Evolutionary conservation across 1,140 invertebrate species (phyloP), one percentile per base, ranked within the genome.

Genomic region (Calephelis nemesis): DNA sequence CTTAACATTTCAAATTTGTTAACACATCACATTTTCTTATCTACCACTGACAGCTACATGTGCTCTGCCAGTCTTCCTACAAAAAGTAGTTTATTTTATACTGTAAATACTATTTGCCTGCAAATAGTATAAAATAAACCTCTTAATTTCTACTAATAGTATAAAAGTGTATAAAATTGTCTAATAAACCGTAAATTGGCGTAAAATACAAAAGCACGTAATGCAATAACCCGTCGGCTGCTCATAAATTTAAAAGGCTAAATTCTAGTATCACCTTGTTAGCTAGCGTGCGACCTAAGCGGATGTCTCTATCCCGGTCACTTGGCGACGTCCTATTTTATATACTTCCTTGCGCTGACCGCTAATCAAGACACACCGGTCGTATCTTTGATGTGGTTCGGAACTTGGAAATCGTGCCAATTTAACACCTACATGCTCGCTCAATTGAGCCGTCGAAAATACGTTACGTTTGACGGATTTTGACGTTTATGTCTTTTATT

Each of bases 251-350:
- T 58, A 58, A 58, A 58, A 58, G 52, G 52, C 52, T 58, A 58
- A 58, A 58, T 58, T 58, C 52, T 58, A 58, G 52, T 58, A 58
- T 58, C 52, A 58, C 64, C 54, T 50, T 70, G 45, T 74, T 74
- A 74, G 70, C 63, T 65, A 65, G 69, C 52, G 52, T 30, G 47
- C 63, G 63, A 64, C 15, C 48, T 64, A 64, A 69, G 49, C 75
- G 76, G 76, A 78, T 76, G 71, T 68, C 63, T 49, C 63, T 69
- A 76, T 76, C 68, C 71, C 72, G 74, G 72, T 76, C 72, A 78
- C 74, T 75, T 75, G 71, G 74, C 71, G 67, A 74, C 71, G 74
- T 78, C 76, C 78, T 81, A 74, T 71, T 81, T 72, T 74, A 63
- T 69, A 67, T 65, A 73, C 73, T 75, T 81, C 76, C 78, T 74